Conservation (phyloP, 2,888 invertebrate genomes). For the Cheilosia pagana region DNA sequence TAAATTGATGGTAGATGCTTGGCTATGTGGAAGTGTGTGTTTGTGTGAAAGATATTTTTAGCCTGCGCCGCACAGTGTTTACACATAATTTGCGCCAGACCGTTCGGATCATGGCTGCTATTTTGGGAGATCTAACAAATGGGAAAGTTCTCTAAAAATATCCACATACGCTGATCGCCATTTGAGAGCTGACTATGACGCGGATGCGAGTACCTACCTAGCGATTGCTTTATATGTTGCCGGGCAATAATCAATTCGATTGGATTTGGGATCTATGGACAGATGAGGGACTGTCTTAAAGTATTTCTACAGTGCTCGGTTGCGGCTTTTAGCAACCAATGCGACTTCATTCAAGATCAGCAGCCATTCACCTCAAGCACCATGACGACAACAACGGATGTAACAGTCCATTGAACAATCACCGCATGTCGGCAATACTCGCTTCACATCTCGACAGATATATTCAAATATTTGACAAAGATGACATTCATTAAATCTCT, state of each 20-base stretch:
- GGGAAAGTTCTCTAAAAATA: slow-evolving; percentile 67
- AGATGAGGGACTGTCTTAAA: background rate
- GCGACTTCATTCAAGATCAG: background rate
- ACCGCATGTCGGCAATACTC: slow-evolving; percentile 13
- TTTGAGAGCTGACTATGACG: slow-evolving; percentile 10
- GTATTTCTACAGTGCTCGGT: too few species aligned
- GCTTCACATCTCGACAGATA: slow-evolving; percentile 24
- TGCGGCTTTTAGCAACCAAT: background rate
- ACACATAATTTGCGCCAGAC: slow-evolving; percentile 50
- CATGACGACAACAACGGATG: background rate
- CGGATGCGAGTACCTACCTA: background rate
- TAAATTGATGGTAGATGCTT: background rate
- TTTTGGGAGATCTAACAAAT: slow-evolving; percentile 63
- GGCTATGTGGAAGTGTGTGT: background rate
- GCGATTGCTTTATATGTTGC: too few species aligned
- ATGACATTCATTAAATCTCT: slow-evolving; percentile 17
- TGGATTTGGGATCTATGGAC: slow-evolving; percentile 13
- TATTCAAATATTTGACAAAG: slow-evolving; percentile 48
- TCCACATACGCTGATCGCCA: slow-evolving; percentile 11
- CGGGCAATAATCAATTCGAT: slow-evolving; percentile 60
- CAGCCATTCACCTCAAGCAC: background rate
- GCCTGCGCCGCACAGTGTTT: slow-evolving; percentile 22
- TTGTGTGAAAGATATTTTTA: slow-evolving; percentile 46
- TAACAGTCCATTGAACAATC: slow-evolving; percentile 6
- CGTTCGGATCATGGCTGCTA: slow-evolving; percentile 37